A percentile compares a stretch with the other conserved stretches of the same genome.
Evolutionary conservation across 53 echinoderm and acorn worm genomes (phyloP).

Genomic region (Zoroaster sp.): DNA sequence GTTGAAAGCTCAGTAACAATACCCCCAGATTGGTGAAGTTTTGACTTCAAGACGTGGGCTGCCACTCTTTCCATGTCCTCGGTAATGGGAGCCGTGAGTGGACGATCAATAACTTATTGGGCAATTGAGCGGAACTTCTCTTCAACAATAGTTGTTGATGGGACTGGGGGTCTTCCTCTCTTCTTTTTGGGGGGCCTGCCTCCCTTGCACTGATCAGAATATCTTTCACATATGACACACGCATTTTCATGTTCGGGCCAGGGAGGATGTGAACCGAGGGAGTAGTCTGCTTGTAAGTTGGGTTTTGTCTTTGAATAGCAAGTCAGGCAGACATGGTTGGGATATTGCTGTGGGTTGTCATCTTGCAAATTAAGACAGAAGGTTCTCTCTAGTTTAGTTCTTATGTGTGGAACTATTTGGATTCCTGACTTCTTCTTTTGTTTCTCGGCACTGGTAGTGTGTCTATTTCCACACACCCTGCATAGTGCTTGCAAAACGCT

Average conservation of each 20-base stretch:
- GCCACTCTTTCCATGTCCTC: not conserved
- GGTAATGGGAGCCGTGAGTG: slow-evolving; percentile 9
- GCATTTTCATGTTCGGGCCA: not conserved
- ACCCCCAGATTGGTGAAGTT: not conserved
- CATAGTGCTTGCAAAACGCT: not conserved
- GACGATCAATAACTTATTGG: not conserved
- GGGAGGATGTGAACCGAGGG: not conserved
- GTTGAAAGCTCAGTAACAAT: not conserved
- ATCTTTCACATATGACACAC: not conserved
- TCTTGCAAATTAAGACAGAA: not conserved
- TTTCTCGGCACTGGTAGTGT: not conserved
- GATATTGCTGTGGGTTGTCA: not conserved
- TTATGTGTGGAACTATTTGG: not conserved
- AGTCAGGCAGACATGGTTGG: not conserved
- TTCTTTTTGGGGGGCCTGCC: slow-evolving; percentile 19
- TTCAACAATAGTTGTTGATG: not conserved
- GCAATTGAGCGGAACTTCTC: not conserved
- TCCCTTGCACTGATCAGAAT: not conserved
- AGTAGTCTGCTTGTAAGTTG: not conserved
- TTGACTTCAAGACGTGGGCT: not conserved
- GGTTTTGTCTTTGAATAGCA: not conserved
- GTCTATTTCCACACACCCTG: not conserved
- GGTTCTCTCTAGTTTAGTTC: not conserved
- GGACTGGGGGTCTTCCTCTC: slow-evolving; percentile 5
- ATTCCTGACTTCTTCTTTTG: not conserved